Evolutionary conservation across 1,140 invertebrate genomes (phyloP).

Genomic region (Drosophila bifasciata): DNA sequence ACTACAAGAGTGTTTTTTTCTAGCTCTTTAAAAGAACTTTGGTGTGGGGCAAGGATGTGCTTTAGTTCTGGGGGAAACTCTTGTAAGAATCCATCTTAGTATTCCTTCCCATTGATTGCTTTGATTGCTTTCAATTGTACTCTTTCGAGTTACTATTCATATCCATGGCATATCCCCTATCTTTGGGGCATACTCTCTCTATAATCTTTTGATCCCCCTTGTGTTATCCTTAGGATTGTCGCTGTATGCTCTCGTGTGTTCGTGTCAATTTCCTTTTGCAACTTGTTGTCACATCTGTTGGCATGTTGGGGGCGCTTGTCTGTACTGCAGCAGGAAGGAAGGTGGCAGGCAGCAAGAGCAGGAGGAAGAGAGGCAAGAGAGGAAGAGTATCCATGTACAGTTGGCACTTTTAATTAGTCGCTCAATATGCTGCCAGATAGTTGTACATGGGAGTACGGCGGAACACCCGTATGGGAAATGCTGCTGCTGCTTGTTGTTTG

Average conservation of each 20-base stretch:
- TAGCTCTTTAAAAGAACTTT: too few species aligned
- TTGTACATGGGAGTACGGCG: conserved; percentile 3
- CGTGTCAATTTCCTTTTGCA: conserved; percentile 15
- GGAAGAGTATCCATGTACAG: conserved; percentile 5
- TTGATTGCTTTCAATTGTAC: too few species aligned
- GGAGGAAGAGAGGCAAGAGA: too few species aligned
- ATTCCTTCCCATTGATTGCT: too few species aligned
- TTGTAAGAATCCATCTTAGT: conserved; percentile 14
- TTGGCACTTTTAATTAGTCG: conserved; percentile 57
- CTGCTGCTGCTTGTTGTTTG: conserved; percentile 2
- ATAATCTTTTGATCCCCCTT: too few species aligned
- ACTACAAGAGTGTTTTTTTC: too few species aligned
- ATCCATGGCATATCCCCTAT: too few species aligned
- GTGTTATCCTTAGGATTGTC: too few species aligned
- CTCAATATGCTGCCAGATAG: conserved; percentile 56
- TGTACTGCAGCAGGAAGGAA: not conserved
- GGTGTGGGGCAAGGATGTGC: too few species aligned
- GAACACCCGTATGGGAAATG: conserved; percentile 8
- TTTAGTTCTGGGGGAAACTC: not conserved
- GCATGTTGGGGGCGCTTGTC: conserved; percentile 33
- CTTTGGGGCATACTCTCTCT: too few species aligned
- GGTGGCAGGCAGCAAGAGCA: too few species aligned
- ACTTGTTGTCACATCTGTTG: conserved; percentile 41
- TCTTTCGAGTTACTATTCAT: too few species aligned
- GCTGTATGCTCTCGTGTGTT: not conserved